phyloP scores from a whole-genome alignment of 2,113 vertebrate genomes.

The Cyphomyrus discorhynchus region DNA sequence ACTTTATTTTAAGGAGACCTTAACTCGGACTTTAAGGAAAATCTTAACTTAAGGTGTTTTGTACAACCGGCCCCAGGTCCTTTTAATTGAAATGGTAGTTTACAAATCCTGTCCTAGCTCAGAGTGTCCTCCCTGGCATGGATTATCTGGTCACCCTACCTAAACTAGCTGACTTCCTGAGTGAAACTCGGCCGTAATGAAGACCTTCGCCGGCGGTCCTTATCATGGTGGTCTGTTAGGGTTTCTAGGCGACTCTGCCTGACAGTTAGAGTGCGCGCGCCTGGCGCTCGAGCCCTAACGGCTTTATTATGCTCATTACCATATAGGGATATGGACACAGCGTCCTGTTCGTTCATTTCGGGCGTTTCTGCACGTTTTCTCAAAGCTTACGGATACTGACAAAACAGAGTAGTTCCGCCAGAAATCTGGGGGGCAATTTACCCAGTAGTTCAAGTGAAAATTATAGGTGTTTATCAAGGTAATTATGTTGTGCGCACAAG shows the following conservation, averaged over 20 bases:
- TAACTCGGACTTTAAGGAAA: too few relatives aligned
- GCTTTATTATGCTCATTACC: neutral
- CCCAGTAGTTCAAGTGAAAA: neutral
- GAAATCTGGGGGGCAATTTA: neutral
- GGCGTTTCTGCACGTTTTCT: neutral
- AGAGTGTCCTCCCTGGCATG: too few relatives aligned
- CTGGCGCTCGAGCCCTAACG: neutral
- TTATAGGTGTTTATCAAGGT: neutral
- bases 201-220: neutral
- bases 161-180: neutral
- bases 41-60: too few relatives aligned
- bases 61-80: too few relatives aligned
- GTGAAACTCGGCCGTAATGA: neutral
- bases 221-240: neutral
- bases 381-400: too few relatives aligned
- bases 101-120: too few relatives aligned
- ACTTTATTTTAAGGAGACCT: too few relatives aligned
- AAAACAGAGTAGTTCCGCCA: neutral
- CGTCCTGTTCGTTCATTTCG: neutral
- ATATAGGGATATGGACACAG: too few relatives aligned
- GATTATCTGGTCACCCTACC: too few relatives aligned
- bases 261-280: slow-evolving; percentile 31
- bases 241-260: slow-evolving; percentile 20
- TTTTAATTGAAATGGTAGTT: too few relatives aligned
- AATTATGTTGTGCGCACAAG: neutral